Evolutionary conservation across 2,113 vertebrate genomes (phyloP).

Genomic region (Seriola dumerili): DNA sequence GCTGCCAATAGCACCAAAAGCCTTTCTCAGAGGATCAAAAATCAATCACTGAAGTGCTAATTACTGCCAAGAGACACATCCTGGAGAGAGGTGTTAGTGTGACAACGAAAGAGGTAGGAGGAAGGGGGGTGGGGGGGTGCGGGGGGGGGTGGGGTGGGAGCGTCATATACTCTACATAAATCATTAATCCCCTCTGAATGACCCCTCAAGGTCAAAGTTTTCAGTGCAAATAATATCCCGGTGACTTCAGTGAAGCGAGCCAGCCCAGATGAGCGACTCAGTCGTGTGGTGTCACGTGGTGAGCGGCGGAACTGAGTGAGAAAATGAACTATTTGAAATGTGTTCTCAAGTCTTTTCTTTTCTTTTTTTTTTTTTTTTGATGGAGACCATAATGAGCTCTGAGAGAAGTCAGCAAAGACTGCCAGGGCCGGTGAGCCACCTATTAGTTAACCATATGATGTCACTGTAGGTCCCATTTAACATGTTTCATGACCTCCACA

Average conservation of each 20-base stretch:
- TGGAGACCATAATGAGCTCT: constrained; percentile 51
- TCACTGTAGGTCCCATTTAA: constrained; percentile 41
- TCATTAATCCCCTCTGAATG: constrained; percentile 39
- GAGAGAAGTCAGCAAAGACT: constrained; percentile 32
- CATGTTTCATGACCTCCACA: constrained; percentile 46
- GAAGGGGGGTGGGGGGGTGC: too few species aligned
- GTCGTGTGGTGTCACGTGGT: neutral
- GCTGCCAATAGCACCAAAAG: constrained; percentile 39
- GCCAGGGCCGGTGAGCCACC: neutral
- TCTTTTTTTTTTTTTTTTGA: neutral
- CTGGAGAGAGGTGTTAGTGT: neutral
- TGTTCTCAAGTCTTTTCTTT: neutral
- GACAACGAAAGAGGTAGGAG: neutral
- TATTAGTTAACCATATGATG: constrained; percentile 56
- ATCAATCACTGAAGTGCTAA: constrained; percentile 61
- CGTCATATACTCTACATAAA: constrained; percentile 46
- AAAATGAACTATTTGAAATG: neutral
- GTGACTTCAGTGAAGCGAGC: constrained; percentile 17
- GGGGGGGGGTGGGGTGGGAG: neutral
- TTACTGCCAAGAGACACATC: constrained; percentile 53
- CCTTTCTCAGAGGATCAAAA: constrained; percentile 36
- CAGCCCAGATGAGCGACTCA: neutral
- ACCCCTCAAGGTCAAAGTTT: constrained; percentile 52
- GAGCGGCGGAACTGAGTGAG: constrained; percentile 10
- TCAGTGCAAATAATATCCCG: constrained; percentile 24